Evolutionary conservation across 2,113 vertebrate species (phyloP), one percentile per base, ranked within the genome.

Genomic region (Pygoscelis adeliae): DNA sequence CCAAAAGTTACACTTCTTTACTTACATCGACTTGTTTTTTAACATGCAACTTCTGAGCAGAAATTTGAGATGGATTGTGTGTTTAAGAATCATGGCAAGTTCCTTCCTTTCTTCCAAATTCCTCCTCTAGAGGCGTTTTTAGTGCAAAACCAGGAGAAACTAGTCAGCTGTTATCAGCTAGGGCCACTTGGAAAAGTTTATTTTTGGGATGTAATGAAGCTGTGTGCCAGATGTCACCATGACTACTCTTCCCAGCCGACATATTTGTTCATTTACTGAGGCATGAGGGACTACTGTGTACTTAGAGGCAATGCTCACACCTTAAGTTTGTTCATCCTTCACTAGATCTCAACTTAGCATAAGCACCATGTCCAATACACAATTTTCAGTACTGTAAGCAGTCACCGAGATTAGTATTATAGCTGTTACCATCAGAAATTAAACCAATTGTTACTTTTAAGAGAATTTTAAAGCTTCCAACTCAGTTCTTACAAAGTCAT

Each of bases 191-290:
- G 53, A 83, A 84, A 65, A 63, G 66, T 47, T 93, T 82, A 61
- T 65, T 96, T 97, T 92, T 80, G 66, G 84, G 73, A 81, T 15
- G 23, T 67, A 71, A 59, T 67, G 73, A 78, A 87, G 55, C 65
- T 49, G 5, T 63, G 46, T 93, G 79, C 46, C 79, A 92, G 47
- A 44, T 79, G 47, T 83, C 59, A 40, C 50, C 21, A 49, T 82
- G 50, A 21, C 50, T 78, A 8, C 63, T 74, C 58, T 62, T 82
- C 58, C 38, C 36, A 83, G 40, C 40, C 13, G 13, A 70, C 93
- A 30, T 13, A n/a, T 76, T 94, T 93, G 58, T 36, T 93, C 36
- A 63, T 87, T 96, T 96, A 47, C 62, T 83, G 87, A 73, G 65
- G 42, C 65, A 7, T 12, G 40, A 78, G 38, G 18, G 20, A 84